These are phyloP conservation scores for Steromphala cineraria DNA, from an alignment of 2,888 invertebrate genomes.

Conservation along the genomic window DNA sequence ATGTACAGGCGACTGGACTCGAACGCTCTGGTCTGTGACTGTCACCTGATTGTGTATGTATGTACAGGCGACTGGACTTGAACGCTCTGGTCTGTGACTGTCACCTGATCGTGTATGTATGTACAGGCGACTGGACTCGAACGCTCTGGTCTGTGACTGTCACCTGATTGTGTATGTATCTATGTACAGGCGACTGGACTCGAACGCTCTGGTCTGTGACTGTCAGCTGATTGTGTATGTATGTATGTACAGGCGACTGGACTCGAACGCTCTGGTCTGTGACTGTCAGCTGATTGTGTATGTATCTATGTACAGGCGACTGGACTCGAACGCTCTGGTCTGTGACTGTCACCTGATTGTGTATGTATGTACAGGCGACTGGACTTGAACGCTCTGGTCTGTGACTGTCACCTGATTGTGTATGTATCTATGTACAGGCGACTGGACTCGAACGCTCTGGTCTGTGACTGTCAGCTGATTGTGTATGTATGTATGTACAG, in stretches of 20 bases:
- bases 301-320: conserved; percentile 79
- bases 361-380: conserved; percentile 78
- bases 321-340: conserved; percentile 91
- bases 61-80: conserved; percentile 84
- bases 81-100: conserved; percentile 94
- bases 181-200: too few relatives aligned
- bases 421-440: too few relatives aligned
- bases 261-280: conserved; percentile 91
- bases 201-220: too few relatives aligned
- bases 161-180: too few relatives aligned
- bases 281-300: conserved; percentile 91
- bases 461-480: too few relatives aligned
- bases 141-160: conserved; percentile 93
- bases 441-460: too few relatives aligned
- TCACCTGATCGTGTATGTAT: conserved; percentile 78
- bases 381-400: conserved; percentile 91
- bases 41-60: conserved; percentile 84
- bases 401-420: conserved; percentile 92
- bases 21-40: conserved; percentile 92
- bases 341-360: conserved; percentile 91
- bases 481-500: conserved; percentile 67
- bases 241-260: conserved; percentile 81
- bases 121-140: conserved; percentile 86
- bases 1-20: conserved; percentile 85
- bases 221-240: too few relatives aligned